Conservation (phyloP, 2,888 invertebrate genomes). For the Trachelus iudaicus region DNA sequence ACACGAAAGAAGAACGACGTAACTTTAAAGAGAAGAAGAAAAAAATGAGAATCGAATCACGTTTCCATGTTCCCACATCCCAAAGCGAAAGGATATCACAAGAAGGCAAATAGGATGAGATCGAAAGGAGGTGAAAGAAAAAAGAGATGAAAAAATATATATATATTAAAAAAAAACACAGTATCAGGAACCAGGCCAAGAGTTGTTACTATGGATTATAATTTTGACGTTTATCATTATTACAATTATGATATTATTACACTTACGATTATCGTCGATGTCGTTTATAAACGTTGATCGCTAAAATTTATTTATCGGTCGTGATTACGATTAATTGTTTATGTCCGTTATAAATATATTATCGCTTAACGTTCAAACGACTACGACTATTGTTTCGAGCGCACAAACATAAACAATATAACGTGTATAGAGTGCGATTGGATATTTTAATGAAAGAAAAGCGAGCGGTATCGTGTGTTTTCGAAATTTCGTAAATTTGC, state of each 20-base stretch:
- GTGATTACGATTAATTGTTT: conserved; percentile 6
- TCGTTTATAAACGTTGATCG: neutral
- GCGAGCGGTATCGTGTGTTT: neutral
- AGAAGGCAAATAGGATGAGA: neutral
- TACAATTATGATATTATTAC: conserved; percentile 1
- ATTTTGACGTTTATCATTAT: conserved; percentile 2
- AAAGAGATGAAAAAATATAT: neutral
- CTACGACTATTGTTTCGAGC: conserved; percentile 5
- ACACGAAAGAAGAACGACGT: conserved; percentile 1
- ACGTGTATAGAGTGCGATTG: conserved; percentile 8
- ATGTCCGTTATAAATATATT: neutral
- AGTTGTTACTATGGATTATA: conserved; percentile 1
- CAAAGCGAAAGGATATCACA: neutral
- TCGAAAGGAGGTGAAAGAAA: neutral
- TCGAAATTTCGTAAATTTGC: neutral
- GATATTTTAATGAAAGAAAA: neutral
- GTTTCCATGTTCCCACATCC: neutral
- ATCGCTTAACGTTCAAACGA: conserved; percentile 1
- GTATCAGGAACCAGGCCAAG: neutral
- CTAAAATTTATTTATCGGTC: conserved; percentile 1
- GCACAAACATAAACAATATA: conserved; percentile 21
- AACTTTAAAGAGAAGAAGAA: neutral
- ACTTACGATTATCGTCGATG: neutral
- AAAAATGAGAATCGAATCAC: neutral
- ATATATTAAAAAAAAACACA: neutral